These are phyloP conservation scores for Pachymerium ferrugineum DNA, from an alignment of 2,888 invertebrate species.

Conservation along the genomic window DNA sequence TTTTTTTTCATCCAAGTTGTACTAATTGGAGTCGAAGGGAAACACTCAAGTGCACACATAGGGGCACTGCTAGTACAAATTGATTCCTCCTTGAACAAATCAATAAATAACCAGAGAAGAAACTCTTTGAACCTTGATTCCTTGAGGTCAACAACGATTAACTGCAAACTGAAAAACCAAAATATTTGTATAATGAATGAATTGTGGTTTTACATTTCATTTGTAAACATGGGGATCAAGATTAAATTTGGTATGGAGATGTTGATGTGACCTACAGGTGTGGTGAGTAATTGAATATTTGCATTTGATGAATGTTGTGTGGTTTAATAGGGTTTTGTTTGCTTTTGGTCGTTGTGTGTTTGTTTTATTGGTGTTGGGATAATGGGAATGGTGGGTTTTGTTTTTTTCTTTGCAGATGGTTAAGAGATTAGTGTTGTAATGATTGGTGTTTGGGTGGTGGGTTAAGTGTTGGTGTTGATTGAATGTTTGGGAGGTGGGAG, in stretches of 20 bases:
- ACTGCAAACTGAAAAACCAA: no score
- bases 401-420: no score
- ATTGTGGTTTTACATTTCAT: neutral
- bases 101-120: neutral
- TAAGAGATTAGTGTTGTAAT: no score
- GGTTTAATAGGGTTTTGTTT: neutral
- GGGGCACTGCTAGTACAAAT: constrained; percentile 1
- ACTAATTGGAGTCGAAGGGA: neutral
- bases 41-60: neutral
- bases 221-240: neutral
- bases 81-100: neutral
- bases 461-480: no score
- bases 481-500: no score
- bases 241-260: neutral
- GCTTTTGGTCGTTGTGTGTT: no score
- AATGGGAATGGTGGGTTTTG: neutral
- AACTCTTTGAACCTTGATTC: neutral
- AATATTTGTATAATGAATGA: no score
- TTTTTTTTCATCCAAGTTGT: neutral
- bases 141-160: neutral
- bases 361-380: neutral
- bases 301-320: neutral
- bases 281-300: neutral
- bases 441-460: no score
- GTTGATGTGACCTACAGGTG: neutral